These are phyloP conservation scores for Rhynchomys soricoides DNA, from an alignment of 2,113 vertebrate genomes.

Conservation along the genomic window DNA sequence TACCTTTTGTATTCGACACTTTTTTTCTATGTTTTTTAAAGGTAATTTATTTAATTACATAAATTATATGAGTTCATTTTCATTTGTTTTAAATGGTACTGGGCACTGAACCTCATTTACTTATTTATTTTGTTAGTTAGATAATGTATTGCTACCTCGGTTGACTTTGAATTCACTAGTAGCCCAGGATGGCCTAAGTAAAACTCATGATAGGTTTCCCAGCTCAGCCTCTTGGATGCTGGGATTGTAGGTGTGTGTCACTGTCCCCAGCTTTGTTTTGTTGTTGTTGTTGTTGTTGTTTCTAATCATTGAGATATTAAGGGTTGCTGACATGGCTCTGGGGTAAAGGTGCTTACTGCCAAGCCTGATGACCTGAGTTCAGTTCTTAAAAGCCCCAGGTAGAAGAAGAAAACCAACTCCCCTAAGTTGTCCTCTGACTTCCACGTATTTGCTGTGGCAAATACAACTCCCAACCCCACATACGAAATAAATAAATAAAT, in stretches of 20 bases:
- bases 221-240: background rate
- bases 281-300: background rate
- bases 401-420: background rate
- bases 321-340: background rate
- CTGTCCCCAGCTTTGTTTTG: background rate
- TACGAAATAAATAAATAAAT: background rate
- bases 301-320: background rate
- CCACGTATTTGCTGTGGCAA: background rate
- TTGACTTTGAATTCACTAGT: background rate
- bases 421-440: background rate
- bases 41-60: background rate
- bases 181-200: background rate
- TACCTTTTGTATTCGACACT: background rate
- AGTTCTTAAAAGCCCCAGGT: background rate
- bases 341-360: background rate
- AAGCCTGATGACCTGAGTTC: background rate
- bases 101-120: background rate
- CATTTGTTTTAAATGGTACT: background rate
- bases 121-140: background rate
- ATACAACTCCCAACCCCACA: background rate
- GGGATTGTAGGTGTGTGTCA: background rate
- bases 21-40: background rate
- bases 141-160: background rate
- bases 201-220: background rate
- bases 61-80: constrained; percentile 31